Conservation (phyloP, 2,797 vertebrate genomes). For the Pipistrellus pygmaeus region DNA sequence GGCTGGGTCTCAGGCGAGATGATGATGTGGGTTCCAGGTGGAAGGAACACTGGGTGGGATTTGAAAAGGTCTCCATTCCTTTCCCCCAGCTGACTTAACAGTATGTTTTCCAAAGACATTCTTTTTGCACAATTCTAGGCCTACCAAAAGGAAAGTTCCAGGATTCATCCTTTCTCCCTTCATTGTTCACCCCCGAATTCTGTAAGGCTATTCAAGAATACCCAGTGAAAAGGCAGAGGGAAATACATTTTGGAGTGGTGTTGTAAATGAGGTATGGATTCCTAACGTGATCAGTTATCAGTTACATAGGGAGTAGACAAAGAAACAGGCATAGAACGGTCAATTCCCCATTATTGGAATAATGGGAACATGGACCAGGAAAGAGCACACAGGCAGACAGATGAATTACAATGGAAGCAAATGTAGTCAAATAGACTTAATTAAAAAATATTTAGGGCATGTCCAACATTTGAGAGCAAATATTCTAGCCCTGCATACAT, state of each 20-base stretch:
- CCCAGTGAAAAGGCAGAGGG: not conserved
- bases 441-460: not conserved
- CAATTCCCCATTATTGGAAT: not conserved
- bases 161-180: not conserved
- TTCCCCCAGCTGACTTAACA: not conserved
- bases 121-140: not conserved
- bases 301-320: not conserved
- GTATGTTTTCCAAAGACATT: not conserved
- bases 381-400: not conserved
- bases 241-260: not conserved
- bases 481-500: not conserved
- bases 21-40: not conserved
- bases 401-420: not conserved
- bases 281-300: not conserved
- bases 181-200: not conserved
- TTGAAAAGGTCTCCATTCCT: not conserved
- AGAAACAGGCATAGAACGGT: not conserved
- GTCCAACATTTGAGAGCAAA: not conserved
- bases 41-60: not conserved
- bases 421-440: constrained; percentile 13
- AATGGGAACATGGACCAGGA: not conserved
- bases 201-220: not conserved
- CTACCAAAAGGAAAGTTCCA: not conserved
- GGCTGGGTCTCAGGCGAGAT: constrained; percentile 28
- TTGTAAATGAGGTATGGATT: not conserved